A percentile compares a stretch with the other conserved stretches of the same genome.
Conservation (phyloP, 2,888 invertebrate species). For the Disparrhopalites patrizii region DNA sequence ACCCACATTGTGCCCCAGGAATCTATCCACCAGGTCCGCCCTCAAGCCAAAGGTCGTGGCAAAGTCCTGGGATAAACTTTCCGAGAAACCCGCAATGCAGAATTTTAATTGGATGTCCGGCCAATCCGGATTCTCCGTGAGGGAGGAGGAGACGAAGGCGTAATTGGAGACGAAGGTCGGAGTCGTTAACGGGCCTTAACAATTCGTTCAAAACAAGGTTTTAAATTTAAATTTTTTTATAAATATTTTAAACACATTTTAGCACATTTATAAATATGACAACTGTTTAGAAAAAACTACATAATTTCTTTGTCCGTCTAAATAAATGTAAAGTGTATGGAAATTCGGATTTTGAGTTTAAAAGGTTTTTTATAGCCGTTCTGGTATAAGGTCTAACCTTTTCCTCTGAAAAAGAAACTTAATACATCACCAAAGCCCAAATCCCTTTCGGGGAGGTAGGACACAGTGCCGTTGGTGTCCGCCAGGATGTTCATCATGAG, state of each 20-base stretch:
- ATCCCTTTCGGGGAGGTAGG: slow-evolving; percentile 36
- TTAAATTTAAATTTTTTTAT: neutral
- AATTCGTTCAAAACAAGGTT: neutral
- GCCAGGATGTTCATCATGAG: slow-evolving; percentile 30
- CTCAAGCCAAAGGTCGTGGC: slow-evolving; percentile 23
- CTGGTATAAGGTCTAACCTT: slow-evolving; percentile 30
- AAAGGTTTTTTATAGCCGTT: no score
- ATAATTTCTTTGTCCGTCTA: no score
- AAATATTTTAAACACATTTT: neutral
- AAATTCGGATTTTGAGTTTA: no score
- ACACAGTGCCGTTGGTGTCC: slow-evolving; percentile 25
- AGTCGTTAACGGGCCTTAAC: slow-evolving; percentile 8
- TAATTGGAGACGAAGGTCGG: neutral
- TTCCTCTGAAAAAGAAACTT: slow-evolving; percentile 28
- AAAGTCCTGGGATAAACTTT: slow-evolving; percentile 20
- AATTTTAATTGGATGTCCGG: slow-evolving; percentile 40
- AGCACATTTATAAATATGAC: neutral
- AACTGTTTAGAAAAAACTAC: no score
- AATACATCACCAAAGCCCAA: slow-evolving; percentile 21
- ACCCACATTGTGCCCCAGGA: slow-evolving; percentile 22
- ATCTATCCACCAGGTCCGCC: slow-evolving; percentile 20
- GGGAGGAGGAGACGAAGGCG: neutral
- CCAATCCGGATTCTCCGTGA: slow-evolving; percentile 30
- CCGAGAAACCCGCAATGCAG: slow-evolving; percentile 27
- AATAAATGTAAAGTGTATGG: no score